Percentiles rank a stretch among this genome's conserved stretches.
These are phyloP conservation scores for Fulica atra DNA, from an alignment of 2,113 vertebrate genomes.

Conservation along the genomic window DNA sequence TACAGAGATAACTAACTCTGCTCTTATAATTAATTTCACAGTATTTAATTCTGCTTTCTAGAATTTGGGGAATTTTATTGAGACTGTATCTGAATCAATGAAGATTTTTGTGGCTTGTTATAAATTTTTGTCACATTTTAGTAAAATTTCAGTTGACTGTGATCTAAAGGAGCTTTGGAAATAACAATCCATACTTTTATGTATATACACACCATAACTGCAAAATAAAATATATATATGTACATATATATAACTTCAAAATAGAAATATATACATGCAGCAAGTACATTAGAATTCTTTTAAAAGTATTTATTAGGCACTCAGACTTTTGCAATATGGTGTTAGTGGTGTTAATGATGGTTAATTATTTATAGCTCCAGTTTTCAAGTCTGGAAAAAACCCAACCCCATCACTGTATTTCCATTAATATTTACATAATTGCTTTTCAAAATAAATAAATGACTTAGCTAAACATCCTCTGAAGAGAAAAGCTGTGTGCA, in stretches of 20 bases:
- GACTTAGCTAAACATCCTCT: neutral
- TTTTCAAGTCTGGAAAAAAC: neutral
- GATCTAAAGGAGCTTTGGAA: neutral
- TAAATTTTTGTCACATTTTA: neutral
- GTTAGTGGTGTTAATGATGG: neutral
- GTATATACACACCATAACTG: fast-evolving
- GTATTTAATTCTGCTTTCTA: neutral
- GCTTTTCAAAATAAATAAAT: neutral
- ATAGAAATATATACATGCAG: neutral
- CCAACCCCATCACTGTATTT: neutral
- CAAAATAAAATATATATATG: neutral
- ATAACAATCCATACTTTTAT: neutral
- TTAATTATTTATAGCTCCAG: neutral
- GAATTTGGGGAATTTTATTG: neutral
- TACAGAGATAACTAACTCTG: neutral
- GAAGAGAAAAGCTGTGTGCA: neutral
- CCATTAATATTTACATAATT: neutral
- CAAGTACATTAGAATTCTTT: neutral
- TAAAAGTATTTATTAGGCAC: neutral
- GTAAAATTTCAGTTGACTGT: neutral
- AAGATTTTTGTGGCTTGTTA: neutral
- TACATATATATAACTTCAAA: neutral
- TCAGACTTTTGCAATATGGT: neutral
- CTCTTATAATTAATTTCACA: neutral
- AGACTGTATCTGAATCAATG: neutral